Evolutionary conservation across 2,888 invertebrate genomes (phyloP), one percentile per base, ranked within the genome.

Genomic region (Lasius platythorax): DNA sequence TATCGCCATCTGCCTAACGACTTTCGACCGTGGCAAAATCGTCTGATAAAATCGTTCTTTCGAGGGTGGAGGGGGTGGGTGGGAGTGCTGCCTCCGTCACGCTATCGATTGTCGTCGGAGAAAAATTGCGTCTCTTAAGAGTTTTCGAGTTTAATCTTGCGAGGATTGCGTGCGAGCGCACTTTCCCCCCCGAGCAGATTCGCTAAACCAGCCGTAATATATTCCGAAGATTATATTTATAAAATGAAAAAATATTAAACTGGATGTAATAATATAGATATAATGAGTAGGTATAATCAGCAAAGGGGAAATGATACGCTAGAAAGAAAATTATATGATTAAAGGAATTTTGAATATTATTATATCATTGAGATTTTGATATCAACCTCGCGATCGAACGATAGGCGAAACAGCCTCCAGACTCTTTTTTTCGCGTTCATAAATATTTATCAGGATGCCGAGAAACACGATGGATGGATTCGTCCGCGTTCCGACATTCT

Each of bases 381-480:
- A 70, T 70, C 33, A 18, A 28, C 9, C 18, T 18, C 28, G 56
- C 40, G 8, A 40, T 61, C 74, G 37, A 75, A 50, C 37, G 63
- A 53, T 28, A n/a, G 46, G 56, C 74, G 73, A 76, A 84, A 86
- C 73, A 66, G 76, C 78, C 83, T 79, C 73, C 66, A 87, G 84
- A 86, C 78, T 88, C 88, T 85, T 93, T 91, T 91, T 91, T 91
- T 88, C 92, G 89, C 90, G 91, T 94, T 93, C 92, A 94, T 94
- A 94, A 94, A 94, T 94, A 94, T 94, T 94, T 93, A 93, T 92
- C 92, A 91, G 92, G 91, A 91, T 87, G 76, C 81, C 81, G 82
- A 78, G 56, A 66, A 81, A 82, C 66, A 78, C 73, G 82, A 79
- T 67, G 61, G 68, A 68, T 83, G 85, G 70, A 84, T 83, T 84